Base-by-base conservation (phyloP, 2,113 vertebrate genomes). In the Malurus cyaneus region DNA sequence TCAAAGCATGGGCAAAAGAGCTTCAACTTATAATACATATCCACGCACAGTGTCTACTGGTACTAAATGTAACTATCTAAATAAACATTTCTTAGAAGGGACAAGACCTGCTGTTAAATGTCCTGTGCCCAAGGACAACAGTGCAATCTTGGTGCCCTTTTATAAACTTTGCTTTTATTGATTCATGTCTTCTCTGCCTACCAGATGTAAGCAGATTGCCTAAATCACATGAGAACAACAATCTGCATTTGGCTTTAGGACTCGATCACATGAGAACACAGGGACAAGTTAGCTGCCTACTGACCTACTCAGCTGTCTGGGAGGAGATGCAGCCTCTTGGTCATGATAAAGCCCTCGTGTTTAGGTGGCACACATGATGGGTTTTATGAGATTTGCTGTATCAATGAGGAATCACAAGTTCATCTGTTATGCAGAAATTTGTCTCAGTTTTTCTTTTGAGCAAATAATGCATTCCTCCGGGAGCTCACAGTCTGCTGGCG, bases 341-440 rank as follows among this genome's bases (percentile, higher is more conserved):
- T 46, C 9, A 17, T 1, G 1, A 46, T 15, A 73, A 78, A 69
- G 26, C 42, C 46, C 31, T 64, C 0, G 0, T 25, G n/a, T 31
- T 39, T 39, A 69, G 17, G 9, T 71, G 20, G 57, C 47, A 84
- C 2, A 2, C 1, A 4, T 42, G 12, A 52, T 39, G 14, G 5
- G 29, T 91, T 91, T 79, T 47, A 62, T 32, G 25, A 79, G 53
- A 60, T 64, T 49, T 71, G 39, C 42, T 67, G 39, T 50, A 89
- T 13, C 29, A 41, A 8, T 34, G 28, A 70, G 46, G 62, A 87
- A 67, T 1, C 86, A 26, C 19, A 88, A 79, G 16, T 69, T 93
- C 36, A 52, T 4, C 13, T 92, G 32, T 50, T 46, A 49, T 4
- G 18, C 5, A 69, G 81, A 64, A 80, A 60, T 65, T 49, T 61